These are phyloP conservation scores for Coregonus suidteri DNA, from an alignment of 2,797 vertebrate species.

Conservation along the genomic window DNA sequence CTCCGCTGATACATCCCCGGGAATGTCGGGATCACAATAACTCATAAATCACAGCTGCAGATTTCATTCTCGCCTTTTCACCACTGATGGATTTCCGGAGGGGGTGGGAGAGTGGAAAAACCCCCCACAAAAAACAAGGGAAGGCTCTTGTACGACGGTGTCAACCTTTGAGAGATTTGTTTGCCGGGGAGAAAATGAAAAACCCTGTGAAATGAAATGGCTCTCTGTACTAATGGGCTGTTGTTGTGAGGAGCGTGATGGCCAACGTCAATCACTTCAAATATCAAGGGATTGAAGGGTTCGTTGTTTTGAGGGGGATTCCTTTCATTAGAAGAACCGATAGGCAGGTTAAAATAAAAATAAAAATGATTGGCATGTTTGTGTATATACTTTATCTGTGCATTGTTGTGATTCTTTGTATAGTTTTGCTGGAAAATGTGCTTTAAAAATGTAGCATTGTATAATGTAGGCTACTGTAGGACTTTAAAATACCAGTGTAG, in stretches of 20 bases:
- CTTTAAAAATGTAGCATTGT: background rate
- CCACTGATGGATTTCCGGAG: conserved; percentile 71
- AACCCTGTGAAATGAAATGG: conserved; percentile 60
- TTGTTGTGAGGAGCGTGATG: conserved; percentile 52
- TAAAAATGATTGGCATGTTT: background rate
- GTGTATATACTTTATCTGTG: background rate
- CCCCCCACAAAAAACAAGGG: no score
- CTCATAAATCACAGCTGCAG: conserved; percentile 73
- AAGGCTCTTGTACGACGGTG: conserved; percentile 42
- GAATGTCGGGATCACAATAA: conserved; percentile 72
- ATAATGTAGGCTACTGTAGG: background rate
- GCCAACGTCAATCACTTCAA: background rate
- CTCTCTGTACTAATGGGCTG: conserved; percentile 61
- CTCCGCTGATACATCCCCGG: conserved; percentile 65
- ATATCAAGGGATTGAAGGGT: background rate
- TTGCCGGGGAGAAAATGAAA: conserved; percentile 65
- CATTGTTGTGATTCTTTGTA: background rate
- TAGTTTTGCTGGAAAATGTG: background rate
- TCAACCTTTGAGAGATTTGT: conserved; percentile 72
- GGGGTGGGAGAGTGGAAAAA: conserved; percentile 9
- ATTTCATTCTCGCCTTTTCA: conserved; percentile 59
- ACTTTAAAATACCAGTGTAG: conserved; percentile 16
- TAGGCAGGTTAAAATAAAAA: background rate
- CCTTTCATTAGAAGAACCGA: background rate
- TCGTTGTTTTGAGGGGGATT: background rate